Base-by-base conservation (phyloP, 1,140 invertebrate species). In the Olivierus martensii region DNA sequence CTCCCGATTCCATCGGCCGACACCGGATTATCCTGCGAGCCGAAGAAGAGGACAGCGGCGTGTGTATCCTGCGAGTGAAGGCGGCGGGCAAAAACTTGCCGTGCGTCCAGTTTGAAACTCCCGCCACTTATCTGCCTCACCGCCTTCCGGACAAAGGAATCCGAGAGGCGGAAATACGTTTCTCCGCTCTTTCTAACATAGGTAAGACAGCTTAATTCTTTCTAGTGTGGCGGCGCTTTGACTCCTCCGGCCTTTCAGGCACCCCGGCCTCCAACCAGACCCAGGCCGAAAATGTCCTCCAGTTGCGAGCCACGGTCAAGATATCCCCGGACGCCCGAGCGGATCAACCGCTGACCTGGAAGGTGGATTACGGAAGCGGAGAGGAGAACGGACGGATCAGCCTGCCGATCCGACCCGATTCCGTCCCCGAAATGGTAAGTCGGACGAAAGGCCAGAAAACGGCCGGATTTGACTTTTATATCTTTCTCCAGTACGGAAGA, bases 61-160 rank as follows among this genome's bases (percentile, higher is more conserved):
- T 62, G 21, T 62, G 61, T 35, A 57, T 53, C 34, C 42, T 62
- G 14, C 56, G 55, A 34, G 58, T 62, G 5, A 53, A 55, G 41
- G 49, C 55, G 0, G 53, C 59, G 5, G 61, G 61, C 1, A 50
- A 58, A 18, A 61, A 58, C 22, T 37, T 62, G 46, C 61, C 61
- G 0, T 62, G 61, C 42, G 18, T 62, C 2, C 49, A 59, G 17
- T 18, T 42, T 6, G 37, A 47, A 5, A 55, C 51, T 6, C 51
- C 58, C 37, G 52, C 60, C 11, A 52, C 50, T 15, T 62, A 60
- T 46, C 12, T 48, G n/a, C 48, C 28, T 41, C 50, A 62, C 28
- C 37, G 41, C 17, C 52, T 57, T 22, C 47, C 50, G 0, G 35
- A 51, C 9, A 55, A 58, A 15, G 52, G 57, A 14, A 62, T 60